Conservation (phyloP, 2,888 invertebrate genomes). For the Lasioglossum pauxillum region DNA sequence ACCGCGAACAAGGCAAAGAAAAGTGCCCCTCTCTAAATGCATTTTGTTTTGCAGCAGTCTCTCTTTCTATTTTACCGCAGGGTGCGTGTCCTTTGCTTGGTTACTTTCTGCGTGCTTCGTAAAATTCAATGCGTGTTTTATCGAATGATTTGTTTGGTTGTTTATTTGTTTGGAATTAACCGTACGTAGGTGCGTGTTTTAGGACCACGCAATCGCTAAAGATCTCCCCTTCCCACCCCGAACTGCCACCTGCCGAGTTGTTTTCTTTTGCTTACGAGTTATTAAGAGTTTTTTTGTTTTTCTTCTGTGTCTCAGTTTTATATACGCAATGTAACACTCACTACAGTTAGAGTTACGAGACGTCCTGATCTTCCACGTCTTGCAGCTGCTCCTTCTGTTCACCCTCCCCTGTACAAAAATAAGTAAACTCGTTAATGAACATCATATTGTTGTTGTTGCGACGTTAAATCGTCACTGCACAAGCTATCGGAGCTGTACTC, state of each 20-base stretch:
- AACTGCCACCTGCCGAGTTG: slow-evolving; percentile 81
- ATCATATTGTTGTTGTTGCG: background rate
- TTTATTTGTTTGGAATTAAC: slow-evolving; percentile 75
- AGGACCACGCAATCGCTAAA: slow-evolving; percentile 81
- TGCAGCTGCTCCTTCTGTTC: slow-evolving; percentile 96
- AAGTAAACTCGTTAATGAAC: slow-evolving; percentile 19
- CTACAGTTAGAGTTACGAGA: slow-evolving; percentile 91
- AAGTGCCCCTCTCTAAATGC: slow-evolving; percentile 78
- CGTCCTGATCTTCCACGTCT: slow-evolving; percentile 97
- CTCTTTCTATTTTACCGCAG: slow-evolving; percentile 74
- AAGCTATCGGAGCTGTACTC: background rate
- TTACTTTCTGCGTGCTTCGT: slow-evolving; percentile 78
- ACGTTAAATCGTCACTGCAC: background rate
- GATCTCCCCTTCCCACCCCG: slow-evolving; percentile 79
- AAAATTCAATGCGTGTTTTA: slow-evolving; percentile 76
- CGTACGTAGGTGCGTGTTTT: slow-evolving; percentile 76
- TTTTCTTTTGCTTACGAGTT: slow-evolving; percentile 83
- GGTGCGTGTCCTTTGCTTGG: slow-evolving; percentile 71
- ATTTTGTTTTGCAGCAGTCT: slow-evolving; percentile 77
- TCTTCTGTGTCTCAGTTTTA: slow-evolving; percentile 82
- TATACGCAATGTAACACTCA: slow-evolving; percentile 84
- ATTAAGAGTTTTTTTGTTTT: slow-evolving; percentile 82
- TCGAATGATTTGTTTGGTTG: slow-evolving; percentile 55
- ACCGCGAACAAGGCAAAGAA: slow-evolving; percentile 74
- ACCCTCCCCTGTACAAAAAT: slow-evolving; percentile 88